Conservation (phyloP, 2,113 vertebrate genomes). For the Anhinga rufa region DNA sequence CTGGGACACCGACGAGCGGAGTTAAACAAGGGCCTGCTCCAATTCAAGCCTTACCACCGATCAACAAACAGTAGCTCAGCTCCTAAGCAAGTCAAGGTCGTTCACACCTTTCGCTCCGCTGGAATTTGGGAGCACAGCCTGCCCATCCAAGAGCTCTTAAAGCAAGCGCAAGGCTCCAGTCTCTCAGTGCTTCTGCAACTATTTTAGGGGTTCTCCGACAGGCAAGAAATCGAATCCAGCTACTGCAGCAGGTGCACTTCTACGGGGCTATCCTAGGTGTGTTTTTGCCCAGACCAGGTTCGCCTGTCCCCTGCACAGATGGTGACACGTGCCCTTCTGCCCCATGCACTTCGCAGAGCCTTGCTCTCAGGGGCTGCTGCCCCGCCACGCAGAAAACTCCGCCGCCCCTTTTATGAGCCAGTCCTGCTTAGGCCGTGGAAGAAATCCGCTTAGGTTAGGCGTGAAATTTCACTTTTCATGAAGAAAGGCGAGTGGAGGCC, state of each 20-base stretch:
- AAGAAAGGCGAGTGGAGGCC: not conserved
- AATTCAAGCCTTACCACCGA: not conserved
- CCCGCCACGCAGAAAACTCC: not conserved
- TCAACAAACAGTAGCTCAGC: not conserved
- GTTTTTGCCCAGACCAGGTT: not conserved
- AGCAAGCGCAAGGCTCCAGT: not conserved
- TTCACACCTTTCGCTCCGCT: rapidly evolving
- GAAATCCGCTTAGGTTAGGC: not conserved
- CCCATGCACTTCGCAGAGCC: rapidly evolving
- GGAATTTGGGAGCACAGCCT: not conserved
- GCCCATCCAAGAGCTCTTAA: not conserved
- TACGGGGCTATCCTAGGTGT: not conserved
- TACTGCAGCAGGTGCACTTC: not conserved
- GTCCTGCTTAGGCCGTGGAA: not conserved
- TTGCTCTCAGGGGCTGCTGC: not conserved
- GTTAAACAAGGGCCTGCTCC: not conserved
- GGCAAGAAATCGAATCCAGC: not conserved
- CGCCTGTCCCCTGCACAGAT: rapidly evolving
- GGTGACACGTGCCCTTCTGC: rapidly evolving
- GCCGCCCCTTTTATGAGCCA: not conserved
- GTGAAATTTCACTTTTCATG: not conserved
- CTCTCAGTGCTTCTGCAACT: not conserved
- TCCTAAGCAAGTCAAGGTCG: not conserved
- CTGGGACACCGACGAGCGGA: not conserved
- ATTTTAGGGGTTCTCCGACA: not conserved